phyloP scores from a whole-genome alignment of 1,140 invertebrate species.

The Rhyacophila brunnea region DNA sequence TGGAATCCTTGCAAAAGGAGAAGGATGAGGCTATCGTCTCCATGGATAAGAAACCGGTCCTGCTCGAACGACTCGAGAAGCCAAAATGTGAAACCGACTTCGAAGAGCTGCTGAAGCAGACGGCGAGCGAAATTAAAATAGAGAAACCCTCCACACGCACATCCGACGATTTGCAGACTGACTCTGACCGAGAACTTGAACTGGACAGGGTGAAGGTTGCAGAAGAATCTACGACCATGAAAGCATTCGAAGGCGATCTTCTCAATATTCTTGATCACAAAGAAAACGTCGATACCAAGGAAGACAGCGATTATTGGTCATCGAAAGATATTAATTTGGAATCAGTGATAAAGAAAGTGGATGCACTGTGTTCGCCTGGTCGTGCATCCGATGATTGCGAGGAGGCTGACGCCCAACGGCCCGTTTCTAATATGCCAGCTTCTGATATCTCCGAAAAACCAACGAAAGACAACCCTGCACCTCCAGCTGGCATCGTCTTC shows the following conservation, averaged over 20 bases:
- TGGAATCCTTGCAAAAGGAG: not conserved
- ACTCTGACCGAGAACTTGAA: not conserved
- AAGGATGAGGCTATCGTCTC: slow-evolving; percentile 1
- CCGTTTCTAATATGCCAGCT: not conserved
- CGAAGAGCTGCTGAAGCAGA: slow-evolving; percentile 53
- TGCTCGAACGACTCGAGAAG: slow-evolving; percentile 14
- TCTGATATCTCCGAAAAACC: slow-evolving; percentile 27
- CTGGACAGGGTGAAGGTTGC: too few species aligned
- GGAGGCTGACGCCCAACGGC: slow-evolving; percentile 13
- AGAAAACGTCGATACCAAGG: slow-evolving; percentile 50
- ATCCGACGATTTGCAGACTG: slow-evolving; percentile 10
- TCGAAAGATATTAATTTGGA: slow-evolving; percentile 76
- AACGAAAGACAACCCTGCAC: slow-evolving; percentile 12
- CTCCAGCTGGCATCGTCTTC: not conserved
- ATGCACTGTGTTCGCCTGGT: slow-evolving; percentile 53
- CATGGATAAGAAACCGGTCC: slow-evolving; percentile 1
- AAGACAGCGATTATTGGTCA: slow-evolving; percentile 74
- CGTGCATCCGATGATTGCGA: slow-evolving; percentile 16
- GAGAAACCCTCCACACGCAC: slow-evolving; percentile 24
- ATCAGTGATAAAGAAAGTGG: slow-evolving; percentile 75
- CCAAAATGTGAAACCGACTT: slow-evolving; percentile 53
- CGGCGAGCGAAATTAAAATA: slow-evolving; percentile 52
- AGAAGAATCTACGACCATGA: not conserved
- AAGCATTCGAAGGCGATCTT: slow-evolving; percentile 2
- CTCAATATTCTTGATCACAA: slow-evolving; percentile 8